Evolutionary conservation across 2,888 invertebrate species (phyloP).

Genomic region (Eutolmus rufibarbis): DNA sequence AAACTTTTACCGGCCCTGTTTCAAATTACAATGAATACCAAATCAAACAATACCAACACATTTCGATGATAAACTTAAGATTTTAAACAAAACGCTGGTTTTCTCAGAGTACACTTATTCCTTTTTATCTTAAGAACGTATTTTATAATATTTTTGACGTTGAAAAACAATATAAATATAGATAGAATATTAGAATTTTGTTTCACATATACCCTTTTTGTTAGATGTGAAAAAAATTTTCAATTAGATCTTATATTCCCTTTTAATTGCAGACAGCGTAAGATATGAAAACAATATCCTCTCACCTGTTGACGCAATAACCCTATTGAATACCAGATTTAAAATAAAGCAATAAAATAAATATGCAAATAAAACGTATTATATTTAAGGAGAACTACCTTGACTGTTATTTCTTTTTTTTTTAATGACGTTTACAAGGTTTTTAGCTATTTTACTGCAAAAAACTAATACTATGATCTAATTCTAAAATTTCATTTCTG

Average conservation of each 20-base stretch:
- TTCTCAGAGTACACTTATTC: not conserved
- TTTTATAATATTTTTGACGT: not conserved
- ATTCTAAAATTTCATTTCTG: not conserved
- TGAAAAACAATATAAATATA: not conserved
- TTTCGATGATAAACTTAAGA: too few relatives aligned
- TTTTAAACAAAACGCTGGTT: too few relatives aligned
- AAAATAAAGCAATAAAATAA: not conserved
- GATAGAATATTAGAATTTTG: too few relatives aligned
- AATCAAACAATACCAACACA: not conserved
- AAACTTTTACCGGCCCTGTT: not conserved
- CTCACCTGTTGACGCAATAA: not conserved
- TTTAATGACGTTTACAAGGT: not conserved
- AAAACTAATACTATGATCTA: not conserved
- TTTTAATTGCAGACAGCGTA: not conserved
- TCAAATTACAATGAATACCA: not conserved
- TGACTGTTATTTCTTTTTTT: not conserved
- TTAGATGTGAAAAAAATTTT: not conserved
- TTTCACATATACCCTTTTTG: not conserved
- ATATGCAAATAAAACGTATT: not conserved
- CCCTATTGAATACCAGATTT: not conserved
- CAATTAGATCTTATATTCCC: not conserved
- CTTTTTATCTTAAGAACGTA: too few relatives aligned
- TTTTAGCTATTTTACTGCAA: not conserved
- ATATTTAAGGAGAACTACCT: not conserved
- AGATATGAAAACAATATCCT: not conserved